Base-by-base conservation (phyloP, 2,888 invertebrate genomes). In the Rhagium mordax region DNA sequence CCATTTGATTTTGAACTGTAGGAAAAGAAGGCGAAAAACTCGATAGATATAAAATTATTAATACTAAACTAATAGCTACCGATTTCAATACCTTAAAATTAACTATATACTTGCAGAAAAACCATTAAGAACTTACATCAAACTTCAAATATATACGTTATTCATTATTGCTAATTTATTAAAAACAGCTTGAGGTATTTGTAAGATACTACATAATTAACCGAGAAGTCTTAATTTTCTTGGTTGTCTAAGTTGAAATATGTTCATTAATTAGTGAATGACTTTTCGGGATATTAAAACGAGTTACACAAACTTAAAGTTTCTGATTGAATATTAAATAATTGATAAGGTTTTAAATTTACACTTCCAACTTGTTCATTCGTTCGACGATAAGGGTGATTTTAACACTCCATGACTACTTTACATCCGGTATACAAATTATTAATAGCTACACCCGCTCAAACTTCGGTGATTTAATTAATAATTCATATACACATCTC, bases 391-490 rank as follows among this genome's bases (percentile, higher is more conserved):
- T 27, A 18, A 67, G 64, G 62, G 57, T 53, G 16, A 27, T 16
- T 60, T 64, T 61, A n/a, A 66, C 49, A 48, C 70, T 66, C 18
- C 68, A 53, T 21, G 53, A 71, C 53, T 71, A 66, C 64, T 74
- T 67, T 67, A 49, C 59, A 62, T 24, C 65, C 49, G 68, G 61
- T 61, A 67, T 72, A 72, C 75, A 68, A 75, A 72, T 72, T 71
- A 71, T 72, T 65, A 70, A 70, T 70, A 33, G 70, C 67, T 20
- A 55, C 21, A 61, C 65, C 24, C 66, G 51, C 62, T 61, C 57
- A 21, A 64, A 72, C 67, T 70, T 70, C 55, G 47, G 53, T 67
- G 62, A 72, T 72, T 75, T 67, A 75, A 75, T 75, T 75, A 75
- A 72, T 70, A 67, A 72, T 75, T 75, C 75, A 75, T 72, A 72